A percentile compares a stretch with the other conserved stretches of the same genome.
phyloP scores from a whole-genome alignment of 2,888 invertebrate species.

The Macrophya alboannulata region DNA sequence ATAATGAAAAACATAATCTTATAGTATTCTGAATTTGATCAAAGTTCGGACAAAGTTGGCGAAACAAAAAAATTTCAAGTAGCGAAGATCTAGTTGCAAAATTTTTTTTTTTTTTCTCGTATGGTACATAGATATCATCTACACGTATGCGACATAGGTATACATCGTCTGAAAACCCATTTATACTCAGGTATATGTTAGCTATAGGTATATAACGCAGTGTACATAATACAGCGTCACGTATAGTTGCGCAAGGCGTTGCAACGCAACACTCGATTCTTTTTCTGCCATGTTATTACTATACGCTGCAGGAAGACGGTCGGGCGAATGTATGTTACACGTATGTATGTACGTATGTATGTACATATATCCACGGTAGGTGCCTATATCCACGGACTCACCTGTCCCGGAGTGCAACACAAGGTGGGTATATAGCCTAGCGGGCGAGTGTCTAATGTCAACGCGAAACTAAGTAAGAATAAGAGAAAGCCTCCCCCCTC shows the following conservation, averaged over 20 bases:
- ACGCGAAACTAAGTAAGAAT: constrained; percentile 56
- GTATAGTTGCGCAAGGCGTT: constrained; percentile 58
- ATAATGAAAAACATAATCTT: neutral
- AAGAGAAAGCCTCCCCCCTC: constrained; percentile 56
- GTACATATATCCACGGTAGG: too few relatives aligned
- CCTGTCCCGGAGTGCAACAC: constrained; percentile 61
- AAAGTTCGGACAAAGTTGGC: neutral
- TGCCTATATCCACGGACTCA: constrained; percentile 26
- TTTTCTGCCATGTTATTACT: constrained; percentile 8
- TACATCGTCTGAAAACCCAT: neutral
- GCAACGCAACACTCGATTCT: constrained; percentile 50
- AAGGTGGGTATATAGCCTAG: constrained; percentile 56
- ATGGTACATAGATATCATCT: neutral
- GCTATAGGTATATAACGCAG: neutral
- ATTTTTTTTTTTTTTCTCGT: neutral
- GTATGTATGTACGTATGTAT: neutral
- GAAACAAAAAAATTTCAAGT: neutral
- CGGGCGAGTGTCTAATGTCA: constrained; percentile 74
- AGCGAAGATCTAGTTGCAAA: neutral
- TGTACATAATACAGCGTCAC: constrained; percentile 59
- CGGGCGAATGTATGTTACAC: neutral
- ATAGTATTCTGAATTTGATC: too few relatives aligned
- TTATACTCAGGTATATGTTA: neutral
- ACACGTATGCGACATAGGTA: too few relatives aligned
- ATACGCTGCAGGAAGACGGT: constrained; percentile 56